Evolutionary conservation across 2,797 vertebrate genomes (phyloP).

Genomic region (Leucoraja ocellata): DNA sequence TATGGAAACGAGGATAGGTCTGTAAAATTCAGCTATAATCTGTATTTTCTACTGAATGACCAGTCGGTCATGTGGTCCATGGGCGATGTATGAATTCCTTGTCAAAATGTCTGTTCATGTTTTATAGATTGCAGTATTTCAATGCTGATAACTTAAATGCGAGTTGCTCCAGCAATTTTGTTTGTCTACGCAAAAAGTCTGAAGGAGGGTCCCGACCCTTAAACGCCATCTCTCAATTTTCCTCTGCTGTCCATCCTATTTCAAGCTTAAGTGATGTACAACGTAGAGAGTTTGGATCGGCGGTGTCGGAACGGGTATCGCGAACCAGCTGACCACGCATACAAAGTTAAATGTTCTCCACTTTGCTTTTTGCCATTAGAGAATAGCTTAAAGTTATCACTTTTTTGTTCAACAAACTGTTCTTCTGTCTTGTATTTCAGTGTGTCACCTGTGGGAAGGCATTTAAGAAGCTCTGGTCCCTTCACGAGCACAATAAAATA

Average conservation of each 20-base stretch:
- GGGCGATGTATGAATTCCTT: background rate
- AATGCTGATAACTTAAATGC: background rate
- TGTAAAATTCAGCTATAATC: background rate
- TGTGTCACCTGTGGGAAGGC: slow-evolving; percentile 87
- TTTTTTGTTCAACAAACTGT: background rate
- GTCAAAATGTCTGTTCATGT: background rate
- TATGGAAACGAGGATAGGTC: background rate
- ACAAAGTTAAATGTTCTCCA: background rate
- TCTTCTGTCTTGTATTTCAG: slow-evolving; percentile 54
- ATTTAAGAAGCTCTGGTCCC: slow-evolving; percentile 97
- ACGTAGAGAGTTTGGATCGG: background rate
- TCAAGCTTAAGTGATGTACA: background rate
- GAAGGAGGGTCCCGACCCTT: no score
- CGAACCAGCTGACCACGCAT: no score
- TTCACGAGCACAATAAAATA: slow-evolving; percentile 95
- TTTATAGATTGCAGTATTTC: background rate
- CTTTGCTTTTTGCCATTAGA: background rate
- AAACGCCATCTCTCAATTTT: background rate
- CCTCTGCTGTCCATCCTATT: background rate
- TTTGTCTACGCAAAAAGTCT: no score
- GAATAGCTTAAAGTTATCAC: background rate
- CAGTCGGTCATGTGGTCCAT: background rate
- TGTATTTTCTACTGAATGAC: background rate
- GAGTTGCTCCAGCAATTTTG: no score
- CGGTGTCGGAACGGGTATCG: background rate